Base-by-base conservation (phyloP, 2,888 invertebrate genomes). In the Heliothis peltigera region DNA sequence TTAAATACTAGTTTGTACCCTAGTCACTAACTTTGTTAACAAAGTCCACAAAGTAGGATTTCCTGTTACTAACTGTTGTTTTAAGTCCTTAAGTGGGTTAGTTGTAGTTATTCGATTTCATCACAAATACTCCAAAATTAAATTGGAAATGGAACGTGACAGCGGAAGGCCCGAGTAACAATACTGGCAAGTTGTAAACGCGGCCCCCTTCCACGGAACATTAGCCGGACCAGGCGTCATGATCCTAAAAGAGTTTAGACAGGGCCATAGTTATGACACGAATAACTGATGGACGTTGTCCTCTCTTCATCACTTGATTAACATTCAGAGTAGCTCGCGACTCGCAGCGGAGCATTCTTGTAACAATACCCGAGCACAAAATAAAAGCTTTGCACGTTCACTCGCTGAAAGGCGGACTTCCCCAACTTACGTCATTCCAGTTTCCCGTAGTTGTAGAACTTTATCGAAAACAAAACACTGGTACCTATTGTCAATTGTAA, bases 361-460 rank as follows among this genome's bases (percentile, higher is more conserved):
- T 89, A 91, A 92, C 93, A 93, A 92, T 92, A 89, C 91, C 87
- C 80, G 84, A 79, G 85, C 85, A 89, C 90, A 88, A 93, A 93
- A 93, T 93, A 93, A 94, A 94, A 94, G 90, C 92, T 88, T 87
- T 86, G 89, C 93, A 91, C 93, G 94, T 93, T 88, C 90, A 86
- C 82, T 86, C 82, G 82, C 85, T 91, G 90, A 93, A 92, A 92
- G 89, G 89, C 87, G 84, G 86, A 87, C 88, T 90, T 90, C 86
- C 88, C 87, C 84, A 87, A 89, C 89, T 88, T 88, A 86, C 86
- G 84, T 87, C 87, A 87, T 82, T 77, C 82, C 81, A 89, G 84
- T 89, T 89, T 88, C 85, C 83, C 79, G 81, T 84, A 73, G 83
- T 84, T 81, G 78, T 79, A 76, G 79, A 86, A 86, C 81, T 85